phyloP scores from a whole-genome alignment of 2,113 vertebrate genomes.

The Neopipo cinnamomea region DNA sequence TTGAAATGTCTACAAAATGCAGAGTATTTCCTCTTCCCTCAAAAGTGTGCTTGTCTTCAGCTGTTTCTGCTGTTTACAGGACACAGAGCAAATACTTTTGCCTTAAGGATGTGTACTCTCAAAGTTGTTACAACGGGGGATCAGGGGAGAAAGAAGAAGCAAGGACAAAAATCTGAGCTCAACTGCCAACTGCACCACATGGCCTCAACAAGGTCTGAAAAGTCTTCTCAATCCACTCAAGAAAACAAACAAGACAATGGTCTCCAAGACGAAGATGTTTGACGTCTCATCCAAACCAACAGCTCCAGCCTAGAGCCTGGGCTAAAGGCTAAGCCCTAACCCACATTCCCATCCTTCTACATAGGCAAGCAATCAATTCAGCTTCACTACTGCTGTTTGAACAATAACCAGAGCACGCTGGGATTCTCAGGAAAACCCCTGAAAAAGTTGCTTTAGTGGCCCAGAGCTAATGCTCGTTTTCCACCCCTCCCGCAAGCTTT shows the following conservation, averaged over 20 bases:
- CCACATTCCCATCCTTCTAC: background rate
- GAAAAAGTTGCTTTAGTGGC: background rate
- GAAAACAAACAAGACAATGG: background rate
- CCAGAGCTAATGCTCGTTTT: background rate
- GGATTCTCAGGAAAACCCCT: background rate
- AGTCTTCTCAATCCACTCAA: background rate
- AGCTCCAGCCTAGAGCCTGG: background rate
- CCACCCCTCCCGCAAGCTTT: background rate
- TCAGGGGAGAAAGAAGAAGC: background rate
- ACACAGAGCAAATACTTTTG: background rate
- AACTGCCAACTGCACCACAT: background rate
- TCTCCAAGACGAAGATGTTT: background rate
- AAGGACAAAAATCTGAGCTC: background rate
- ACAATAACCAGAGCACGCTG: background rate
- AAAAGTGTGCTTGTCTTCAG: background rate
- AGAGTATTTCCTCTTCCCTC: background rate
- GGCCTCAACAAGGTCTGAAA: background rate
- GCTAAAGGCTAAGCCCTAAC: background rate
- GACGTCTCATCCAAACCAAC: background rate
- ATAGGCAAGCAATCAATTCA: background rate
- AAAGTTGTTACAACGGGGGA: background rate
- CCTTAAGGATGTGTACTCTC: background rate
- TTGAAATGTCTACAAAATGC: background rate
- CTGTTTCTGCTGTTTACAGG: background rate
- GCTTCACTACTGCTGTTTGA: background rate